These are phyloP conservation scores for Zaprionus lineosus DNA, from an alignment of 2,888 invertebrate species.

Conservation along the genomic window DNA sequence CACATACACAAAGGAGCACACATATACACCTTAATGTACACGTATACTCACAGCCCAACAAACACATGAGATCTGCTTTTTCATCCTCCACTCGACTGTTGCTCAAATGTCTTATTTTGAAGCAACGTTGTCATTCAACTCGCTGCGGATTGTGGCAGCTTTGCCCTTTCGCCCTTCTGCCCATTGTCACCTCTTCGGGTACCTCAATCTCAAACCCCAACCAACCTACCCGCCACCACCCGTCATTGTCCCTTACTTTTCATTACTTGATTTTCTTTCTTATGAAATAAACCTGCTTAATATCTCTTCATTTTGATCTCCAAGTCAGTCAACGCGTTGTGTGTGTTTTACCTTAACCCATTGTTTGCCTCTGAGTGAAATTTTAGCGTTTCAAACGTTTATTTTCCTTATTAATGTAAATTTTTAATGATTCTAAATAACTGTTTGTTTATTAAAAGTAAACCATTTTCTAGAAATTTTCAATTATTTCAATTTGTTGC, in stretches of 20 bases:
- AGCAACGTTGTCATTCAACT: slow-evolving; percentile 55
- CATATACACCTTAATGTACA: slow-evolving; percentile 3
- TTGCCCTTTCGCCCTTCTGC: not conserved
- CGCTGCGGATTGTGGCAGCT: slow-evolving; percentile 25
- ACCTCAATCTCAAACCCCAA: slow-evolving; percentile 10
- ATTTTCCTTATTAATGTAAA: too few species aligned
- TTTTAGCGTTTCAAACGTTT: too few species aligned
- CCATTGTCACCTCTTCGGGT: slow-evolving; percentile 1
- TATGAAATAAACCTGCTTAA: slow-evolving; percentile 13
- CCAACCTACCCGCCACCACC: not conserved
- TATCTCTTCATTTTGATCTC: slow-evolving; percentile 26
- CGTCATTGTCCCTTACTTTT: slow-evolving; percentile 5
- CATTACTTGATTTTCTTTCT: slow-evolving; percentile 12
- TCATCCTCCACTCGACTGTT: slow-evolving; percentile 23
- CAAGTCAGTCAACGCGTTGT: slow-evolving; percentile 15
- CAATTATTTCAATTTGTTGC: too few species aligned
- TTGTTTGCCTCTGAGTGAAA: too few species aligned
- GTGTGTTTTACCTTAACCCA: slow-evolving; percentile 2
- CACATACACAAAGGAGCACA: slow-evolving; percentile 1
- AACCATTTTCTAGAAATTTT: too few species aligned
- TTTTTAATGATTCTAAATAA: too few species aligned
- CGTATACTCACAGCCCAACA: slow-evolving; percentile 5
- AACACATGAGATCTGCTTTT: slow-evolving; percentile 25
- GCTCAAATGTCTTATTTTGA: slow-evolving; percentile 49
- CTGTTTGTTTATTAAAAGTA: too few species aligned